phyloP scores from a whole-genome alignment of 1,140 invertebrate genomes.

The Anadara kagoshimensis region DNA sequence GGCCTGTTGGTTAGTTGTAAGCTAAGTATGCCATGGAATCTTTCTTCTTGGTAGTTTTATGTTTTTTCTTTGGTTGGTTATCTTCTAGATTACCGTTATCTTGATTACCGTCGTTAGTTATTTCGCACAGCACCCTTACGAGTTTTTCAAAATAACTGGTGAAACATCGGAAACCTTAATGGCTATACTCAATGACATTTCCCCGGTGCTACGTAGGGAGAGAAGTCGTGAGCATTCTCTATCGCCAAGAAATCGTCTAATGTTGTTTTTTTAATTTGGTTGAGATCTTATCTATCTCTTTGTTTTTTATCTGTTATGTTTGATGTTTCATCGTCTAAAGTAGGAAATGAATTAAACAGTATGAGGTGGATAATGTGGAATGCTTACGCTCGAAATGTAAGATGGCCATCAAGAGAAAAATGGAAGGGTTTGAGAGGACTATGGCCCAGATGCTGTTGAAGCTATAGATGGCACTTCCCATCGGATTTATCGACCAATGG shows the following conservation, averaged over 20 bases:
- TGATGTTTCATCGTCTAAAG: not conserved
- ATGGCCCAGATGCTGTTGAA: conserved; percentile 3
- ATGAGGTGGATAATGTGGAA: too few species aligned
- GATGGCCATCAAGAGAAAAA: conserved; percentile 3
- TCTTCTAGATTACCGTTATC: too few species aligned
- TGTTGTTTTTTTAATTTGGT: not conserved
- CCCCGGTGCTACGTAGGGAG: not conserved
- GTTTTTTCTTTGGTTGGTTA: too few species aligned
- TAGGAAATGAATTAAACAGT: too few species aligned
- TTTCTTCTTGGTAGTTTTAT: too few species aligned
- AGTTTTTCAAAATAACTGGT: conserved; percentile 1
- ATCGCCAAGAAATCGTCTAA: conserved; percentile 8
- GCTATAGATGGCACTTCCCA: conserved; percentile 28
- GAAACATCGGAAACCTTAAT: conserved; percentile 1
- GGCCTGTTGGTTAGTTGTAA: too few species aligned
- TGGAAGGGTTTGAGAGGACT: not conserved
- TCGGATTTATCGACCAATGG: conserved; percentile 17
- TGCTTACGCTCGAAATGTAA: too few species aligned
- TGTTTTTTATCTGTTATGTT: not conserved
- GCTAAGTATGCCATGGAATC: too few species aligned
- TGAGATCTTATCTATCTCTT: not conserved
- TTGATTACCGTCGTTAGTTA: too few species aligned
- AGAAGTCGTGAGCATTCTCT: not conserved
- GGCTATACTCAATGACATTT: not conserved
- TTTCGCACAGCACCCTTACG: conserved; percentile 1